Conservation (phyloP, 2,797 vertebrate genomes). For the Enteromius paludinosus region DNA sequence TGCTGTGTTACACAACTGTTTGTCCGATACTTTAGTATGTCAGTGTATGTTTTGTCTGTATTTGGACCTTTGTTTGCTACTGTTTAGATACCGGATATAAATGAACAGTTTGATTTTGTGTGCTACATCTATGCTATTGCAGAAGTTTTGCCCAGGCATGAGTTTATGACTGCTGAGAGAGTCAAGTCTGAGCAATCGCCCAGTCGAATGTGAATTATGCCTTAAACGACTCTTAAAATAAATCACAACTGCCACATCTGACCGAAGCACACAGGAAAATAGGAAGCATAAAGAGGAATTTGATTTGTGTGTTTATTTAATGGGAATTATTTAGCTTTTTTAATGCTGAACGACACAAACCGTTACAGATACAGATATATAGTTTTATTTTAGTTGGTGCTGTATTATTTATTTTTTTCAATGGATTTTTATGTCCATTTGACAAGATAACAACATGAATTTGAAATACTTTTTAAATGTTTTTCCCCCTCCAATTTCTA, state of each 20-base stretch:
- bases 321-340: neutral
- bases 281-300: slow-evolving; percentile 6
- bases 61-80: slow-evolving; percentile 1
- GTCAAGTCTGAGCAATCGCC: slow-evolving; percentile 43
- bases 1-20: neutral
- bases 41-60: neutral
- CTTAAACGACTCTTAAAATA: slow-evolving; percentile 37
- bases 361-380: neutral
- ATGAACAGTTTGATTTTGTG: slow-evolving; percentile 13
- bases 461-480: too few relatives aligned
- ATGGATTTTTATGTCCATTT: neutral
- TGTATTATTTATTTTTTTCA: neutral
- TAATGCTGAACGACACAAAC: neutral
- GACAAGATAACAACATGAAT: neutral
- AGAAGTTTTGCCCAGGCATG: slow-evolving; percentile 38
- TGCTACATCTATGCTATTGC: slow-evolving; percentile 41
- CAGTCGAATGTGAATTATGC: slow-evolving; percentile 53
- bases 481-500: neutral
- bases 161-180: slow-evolving; percentile 37
- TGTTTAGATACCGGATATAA: slow-evolving; percentile 20
- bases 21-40: neutral
- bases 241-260: slow-evolving; percentile 36
- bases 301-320: neutral
- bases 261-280: slow-evolving; percentile 7
- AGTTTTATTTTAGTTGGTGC: neutral